Evolutionary conservation across 2,113 vertebrate genomes (phyloP), one percentile per base, ranked within the genome.

Genomic region (Phaethornis superciliosus): DNA sequence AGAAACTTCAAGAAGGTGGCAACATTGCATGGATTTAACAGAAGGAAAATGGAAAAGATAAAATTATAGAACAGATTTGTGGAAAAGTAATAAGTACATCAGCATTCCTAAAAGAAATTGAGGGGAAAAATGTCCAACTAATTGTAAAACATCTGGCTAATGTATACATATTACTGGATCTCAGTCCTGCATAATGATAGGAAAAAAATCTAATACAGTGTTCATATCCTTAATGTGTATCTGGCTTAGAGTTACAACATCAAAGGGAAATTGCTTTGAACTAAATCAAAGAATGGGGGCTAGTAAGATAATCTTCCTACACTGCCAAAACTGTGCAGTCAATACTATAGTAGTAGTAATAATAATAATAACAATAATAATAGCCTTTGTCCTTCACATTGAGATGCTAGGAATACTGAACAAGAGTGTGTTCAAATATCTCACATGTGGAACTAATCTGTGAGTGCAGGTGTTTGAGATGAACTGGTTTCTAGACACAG

Each of bases 261-360:
- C 51, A 79, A 19, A 78, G 68, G 71, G 60, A 93, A 81, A 91
- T 80, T 78, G 40, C 60, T 91, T 67, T 90, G 76, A 91, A 89
- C 74, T 63, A 85, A 77, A 67, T 42, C 60, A 23, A 49, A 81
- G 60, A 71, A 64, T 70, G 44, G 28, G 5, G 28, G 22, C 63
- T 88, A 44, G 60, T 63, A 52, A 88, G 27, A 44, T 78, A 78
- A 91, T 75, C 47, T 55, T 65, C 37, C 70, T 56, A 37, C 33
- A 52, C 79, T 88, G 71, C 68, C 46, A 71, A 83, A 90, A 56
- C 37, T 63, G 21, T 60, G 13, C 52, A 42, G 60, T 91, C 22
- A 1, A 80, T 85, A 47, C 21, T 23, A 16, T 55, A 79, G 54
- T 49, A 81, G 32, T 59, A 71, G 37, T 40, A 46, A 46, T 15